phyloP scores from a whole-genome alignment of 1,140 invertebrate genomes.

The Conus ventricosus region DNA sequence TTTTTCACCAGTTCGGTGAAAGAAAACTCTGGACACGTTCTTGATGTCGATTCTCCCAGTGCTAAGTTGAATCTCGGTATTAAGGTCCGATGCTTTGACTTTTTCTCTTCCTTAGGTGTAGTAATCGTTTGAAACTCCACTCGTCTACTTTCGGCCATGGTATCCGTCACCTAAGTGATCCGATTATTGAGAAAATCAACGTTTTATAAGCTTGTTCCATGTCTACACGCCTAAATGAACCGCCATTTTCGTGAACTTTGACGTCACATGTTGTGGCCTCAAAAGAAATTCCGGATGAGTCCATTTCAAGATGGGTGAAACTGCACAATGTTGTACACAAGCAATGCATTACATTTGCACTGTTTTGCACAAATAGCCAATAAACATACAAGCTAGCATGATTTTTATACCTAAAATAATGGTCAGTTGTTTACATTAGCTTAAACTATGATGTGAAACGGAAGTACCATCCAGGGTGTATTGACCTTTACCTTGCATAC shows the following conservation, averaged over 20 bases:
- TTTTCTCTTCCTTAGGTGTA: slow-evolving; percentile 69
- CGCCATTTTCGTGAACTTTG: slow-evolving; percentile 60
- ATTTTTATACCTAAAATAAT: too few species aligned
- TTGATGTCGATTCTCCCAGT: slow-evolving; percentile 81
- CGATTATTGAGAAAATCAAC: slow-evolving; percentile 32
- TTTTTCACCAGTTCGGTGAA: slow-evolving; percentile 80
- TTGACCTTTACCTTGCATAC: too few species aligned
- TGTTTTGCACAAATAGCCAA: too few species aligned
- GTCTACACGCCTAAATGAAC: slow-evolving; percentile 50
- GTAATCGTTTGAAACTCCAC: slow-evolving; percentile 75
- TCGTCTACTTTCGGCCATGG: slow-evolving; percentile 79
- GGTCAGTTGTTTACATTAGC: too few species aligned
- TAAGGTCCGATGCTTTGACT: slow-evolving; percentile 75
- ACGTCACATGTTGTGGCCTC: slow-evolving; percentile 50
- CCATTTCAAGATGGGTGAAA: neutral
- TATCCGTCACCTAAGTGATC: slow-evolving; percentile 40
- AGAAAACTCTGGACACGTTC: slow-evolving; percentile 81
- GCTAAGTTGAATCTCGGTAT: slow-evolving; percentile 79
- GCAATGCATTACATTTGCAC: neutral
- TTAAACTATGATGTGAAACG: too few species aligned
- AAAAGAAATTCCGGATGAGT: slow-evolving; percentile 27
- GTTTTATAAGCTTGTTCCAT: slow-evolving; percentile 43
- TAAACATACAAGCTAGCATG: too few species aligned
- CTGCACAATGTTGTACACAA: neutral
- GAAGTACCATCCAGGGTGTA: too few species aligned